A percentile compares a stretch with the other conserved stretches of the same genome.
phyloP scores from a whole-genome alignment of 2,888 invertebrate species.

The Epirrita christyi region DNA sequence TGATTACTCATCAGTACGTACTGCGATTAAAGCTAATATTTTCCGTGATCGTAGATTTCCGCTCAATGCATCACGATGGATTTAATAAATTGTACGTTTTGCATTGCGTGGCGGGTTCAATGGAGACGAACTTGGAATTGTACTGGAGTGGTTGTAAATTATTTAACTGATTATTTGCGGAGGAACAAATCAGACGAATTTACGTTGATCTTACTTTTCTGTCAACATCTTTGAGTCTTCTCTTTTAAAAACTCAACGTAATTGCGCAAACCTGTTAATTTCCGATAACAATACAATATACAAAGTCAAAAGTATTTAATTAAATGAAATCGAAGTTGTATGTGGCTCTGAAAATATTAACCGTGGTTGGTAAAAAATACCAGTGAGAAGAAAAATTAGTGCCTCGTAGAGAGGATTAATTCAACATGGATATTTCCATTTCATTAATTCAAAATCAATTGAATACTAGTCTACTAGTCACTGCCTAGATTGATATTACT shows the following conservation, averaged over 20 bases:
- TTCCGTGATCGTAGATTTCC: conserved; percentile 10
- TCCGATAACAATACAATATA: no score
- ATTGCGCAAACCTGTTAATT: no score
- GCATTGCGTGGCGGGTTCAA: conserved; percentile 9
- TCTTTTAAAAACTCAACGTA: no score
- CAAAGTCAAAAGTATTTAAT: no score
- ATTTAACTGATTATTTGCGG: conserved; percentile 3
- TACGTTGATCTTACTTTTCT: not conserved
- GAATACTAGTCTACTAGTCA: no score
- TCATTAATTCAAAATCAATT: conserved; percentile 14
- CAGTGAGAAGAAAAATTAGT: no score
- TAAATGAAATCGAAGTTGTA: no score
- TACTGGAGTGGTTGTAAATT: conserved; percentile 6
- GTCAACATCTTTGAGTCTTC: no score
- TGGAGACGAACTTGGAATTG: conserved; percentile 1
- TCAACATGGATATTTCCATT: not conserved
- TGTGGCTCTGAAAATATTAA: no score
- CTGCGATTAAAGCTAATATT: not conserved
- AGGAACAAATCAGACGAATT: not conserved
- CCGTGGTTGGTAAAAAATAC: no score
- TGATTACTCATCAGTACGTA: not conserved
- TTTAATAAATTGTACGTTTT: conserved; percentile 21
- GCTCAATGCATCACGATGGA: conserved; percentile 12
- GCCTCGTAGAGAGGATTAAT: no score
- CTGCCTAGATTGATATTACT: conserved; percentile 4